These are phyloP conservation scores for Mesocentrotus franciscanus DNA, from an alignment of 53 echinoderm and acorn worm genomes.

Conservation along the genomic window DNA sequence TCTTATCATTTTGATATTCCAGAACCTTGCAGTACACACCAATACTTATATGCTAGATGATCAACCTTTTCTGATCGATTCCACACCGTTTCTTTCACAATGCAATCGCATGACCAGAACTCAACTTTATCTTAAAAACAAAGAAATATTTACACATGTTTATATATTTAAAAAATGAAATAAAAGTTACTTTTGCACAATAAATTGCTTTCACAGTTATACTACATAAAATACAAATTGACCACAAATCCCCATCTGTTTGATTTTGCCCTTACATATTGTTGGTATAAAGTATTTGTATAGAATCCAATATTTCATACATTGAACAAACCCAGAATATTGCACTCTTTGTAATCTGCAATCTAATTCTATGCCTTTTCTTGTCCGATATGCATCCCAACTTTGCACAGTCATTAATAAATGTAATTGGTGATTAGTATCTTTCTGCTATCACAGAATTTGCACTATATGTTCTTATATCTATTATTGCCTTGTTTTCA, in stretches of 20 bases:
- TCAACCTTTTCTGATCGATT: too few species aligned
- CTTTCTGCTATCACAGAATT: background rate
- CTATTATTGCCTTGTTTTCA: background rate
- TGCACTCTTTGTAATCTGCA: background rate
- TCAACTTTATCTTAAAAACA: too few species aligned
- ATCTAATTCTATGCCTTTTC: background rate
- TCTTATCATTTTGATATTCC: too few species aligned
- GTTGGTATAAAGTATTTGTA: background rate
- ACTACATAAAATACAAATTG: background rate
- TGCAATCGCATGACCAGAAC: too few species aligned
- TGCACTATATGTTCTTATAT: background rate
- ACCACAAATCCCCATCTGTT: background rate
- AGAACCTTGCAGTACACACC: too few species aligned
- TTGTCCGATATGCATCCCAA: background rate
- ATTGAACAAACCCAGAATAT: background rate
- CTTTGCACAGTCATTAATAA: background rate
- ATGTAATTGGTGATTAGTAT: background rate
- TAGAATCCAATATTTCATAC: background rate
- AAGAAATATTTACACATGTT: too few species aligned
- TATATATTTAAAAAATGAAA: background rate
- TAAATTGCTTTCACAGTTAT: background rate
- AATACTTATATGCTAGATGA: too few species aligned
- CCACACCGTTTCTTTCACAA: too few species aligned
- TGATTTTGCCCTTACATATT: background rate
- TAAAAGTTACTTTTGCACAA: background rate